Evolutionary conservation across 1,140 invertebrate genomes (phyloP).

Genomic region (Heterodera schachtii): DNA sequence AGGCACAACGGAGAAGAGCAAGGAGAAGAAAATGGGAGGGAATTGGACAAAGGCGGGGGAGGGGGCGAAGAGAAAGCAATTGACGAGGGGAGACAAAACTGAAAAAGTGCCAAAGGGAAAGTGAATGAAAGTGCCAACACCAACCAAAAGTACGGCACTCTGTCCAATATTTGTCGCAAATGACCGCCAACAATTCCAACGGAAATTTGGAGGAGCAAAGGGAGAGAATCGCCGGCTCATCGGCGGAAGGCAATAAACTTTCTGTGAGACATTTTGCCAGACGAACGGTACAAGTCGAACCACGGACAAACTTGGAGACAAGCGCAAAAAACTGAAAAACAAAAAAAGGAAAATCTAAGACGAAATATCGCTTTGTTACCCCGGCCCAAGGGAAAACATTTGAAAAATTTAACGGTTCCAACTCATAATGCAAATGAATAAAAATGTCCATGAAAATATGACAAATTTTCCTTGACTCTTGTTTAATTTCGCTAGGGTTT

Average conservation of each 20-base stretch:
- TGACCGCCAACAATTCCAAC: constrained; percentile 24
- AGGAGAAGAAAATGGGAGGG: constrained; percentile 10
- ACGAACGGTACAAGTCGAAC: background rate
- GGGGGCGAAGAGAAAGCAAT: background rate
- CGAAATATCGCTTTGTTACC: too few relatives aligned
- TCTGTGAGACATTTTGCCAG: background rate
- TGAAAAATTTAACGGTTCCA: too few relatives aligned
- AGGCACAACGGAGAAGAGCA: constrained; percentile 12
- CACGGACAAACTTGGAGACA: constrained; percentile 1
- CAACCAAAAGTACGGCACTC: constrained; percentile 17
- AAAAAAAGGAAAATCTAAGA: background rate
- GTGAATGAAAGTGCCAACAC: background rate
- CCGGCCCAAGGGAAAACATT: too few relatives aligned
- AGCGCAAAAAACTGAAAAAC: constrained; percentile 13
- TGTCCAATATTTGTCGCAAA: constrained; percentile 12
- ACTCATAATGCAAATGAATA: too few relatives aligned
- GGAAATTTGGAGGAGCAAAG: background rate
- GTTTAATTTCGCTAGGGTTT: too few relatives aligned
- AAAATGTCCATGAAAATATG: too few relatives aligned
- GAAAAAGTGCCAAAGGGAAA: background rate
- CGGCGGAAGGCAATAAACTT: constrained; percentile 1
- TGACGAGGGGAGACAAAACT: background rate
- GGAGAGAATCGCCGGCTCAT: background rate
- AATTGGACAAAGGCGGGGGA: background rate
- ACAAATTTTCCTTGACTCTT: too few relatives aligned